These are phyloP conservation scores for Ophion ventricosus DNA, from an alignment of 2,888 invertebrate species.

Conservation along the genomic window DNA sequence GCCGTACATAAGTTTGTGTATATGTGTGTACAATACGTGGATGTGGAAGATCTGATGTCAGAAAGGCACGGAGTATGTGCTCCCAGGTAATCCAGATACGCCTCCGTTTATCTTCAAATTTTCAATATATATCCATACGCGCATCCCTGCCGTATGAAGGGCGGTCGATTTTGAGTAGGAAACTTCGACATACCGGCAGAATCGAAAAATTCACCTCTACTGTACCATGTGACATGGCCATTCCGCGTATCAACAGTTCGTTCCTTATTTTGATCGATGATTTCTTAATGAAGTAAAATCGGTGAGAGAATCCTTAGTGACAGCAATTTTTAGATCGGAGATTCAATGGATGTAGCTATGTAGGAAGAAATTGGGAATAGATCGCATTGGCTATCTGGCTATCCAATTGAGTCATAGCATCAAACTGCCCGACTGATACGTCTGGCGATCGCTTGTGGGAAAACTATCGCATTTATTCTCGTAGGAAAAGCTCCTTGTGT, in stretches of 20 bases:
- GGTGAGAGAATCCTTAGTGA: neutral
- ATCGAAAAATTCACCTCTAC: constrained; percentile 65
- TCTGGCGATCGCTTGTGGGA: no score
- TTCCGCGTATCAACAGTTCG: constrained; percentile 43
- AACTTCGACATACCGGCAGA: constrained; percentile 44
- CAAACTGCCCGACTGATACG: no score
- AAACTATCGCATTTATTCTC: no score
- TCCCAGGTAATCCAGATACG: neutral
- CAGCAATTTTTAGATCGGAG: no score
- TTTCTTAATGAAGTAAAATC: neutral
- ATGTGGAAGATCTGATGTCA: neutral
- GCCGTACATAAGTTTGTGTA: neutral
- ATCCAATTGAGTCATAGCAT: no score
- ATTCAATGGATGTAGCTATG: no score
- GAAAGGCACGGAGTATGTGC: constrained; percentile 15
- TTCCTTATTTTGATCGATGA: constrained; percentile 33
- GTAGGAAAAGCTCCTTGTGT: no score
- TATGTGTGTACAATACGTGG: neutral
- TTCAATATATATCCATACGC: neutral
- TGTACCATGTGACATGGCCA: constrained; percentile 16
- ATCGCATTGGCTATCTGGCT: no score
- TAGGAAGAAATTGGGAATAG: no score
- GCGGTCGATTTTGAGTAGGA: constrained; percentile 40
- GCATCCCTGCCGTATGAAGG: neutral
- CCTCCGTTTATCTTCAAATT: neutral